These are phyloP conservation scores for Ladona fulva DNA, from an alignment of 1,140 invertebrate genomes.

Conservation along the genomic window DNA sequence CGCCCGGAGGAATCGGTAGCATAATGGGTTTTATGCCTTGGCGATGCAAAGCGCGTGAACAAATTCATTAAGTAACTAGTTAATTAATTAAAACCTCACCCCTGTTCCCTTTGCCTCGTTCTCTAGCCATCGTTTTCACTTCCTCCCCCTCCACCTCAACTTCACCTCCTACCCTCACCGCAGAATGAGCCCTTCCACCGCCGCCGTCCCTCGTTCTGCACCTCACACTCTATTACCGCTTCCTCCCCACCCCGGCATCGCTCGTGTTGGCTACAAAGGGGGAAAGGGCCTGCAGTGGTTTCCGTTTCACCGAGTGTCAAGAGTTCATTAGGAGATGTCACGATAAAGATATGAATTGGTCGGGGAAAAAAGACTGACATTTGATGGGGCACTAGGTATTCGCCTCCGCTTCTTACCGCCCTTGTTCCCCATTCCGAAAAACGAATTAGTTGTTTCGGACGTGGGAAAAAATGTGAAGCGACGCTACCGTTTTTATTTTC, in stretches of 20 bases:
- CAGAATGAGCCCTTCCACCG: neutral
- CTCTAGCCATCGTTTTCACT: neutral
- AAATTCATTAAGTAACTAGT: conserved; percentile 4
- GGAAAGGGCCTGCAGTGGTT: neutral
- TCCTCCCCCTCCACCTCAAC: neutral
- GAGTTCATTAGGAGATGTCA: neutral
- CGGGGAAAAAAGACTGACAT: neutral
- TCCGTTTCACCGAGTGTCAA: neutral
- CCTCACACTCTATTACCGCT: neutral
- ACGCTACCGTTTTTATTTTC: no score
- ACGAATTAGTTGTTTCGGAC: neutral
- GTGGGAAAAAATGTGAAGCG: no score
- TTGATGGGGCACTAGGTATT: neutral
- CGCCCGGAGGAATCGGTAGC: neutral
- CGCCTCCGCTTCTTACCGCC: neutral
- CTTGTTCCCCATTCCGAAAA: neutral
- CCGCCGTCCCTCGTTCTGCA: neutral
- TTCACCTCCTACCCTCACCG: neutral
- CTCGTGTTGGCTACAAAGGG: neutral
- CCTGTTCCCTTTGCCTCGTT: neutral
- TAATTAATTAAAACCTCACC: conserved; percentile 7
- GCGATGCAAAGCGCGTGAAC: neutral
- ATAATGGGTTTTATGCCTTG: neutral
- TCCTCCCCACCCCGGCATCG: neutral
- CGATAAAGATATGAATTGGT: neutral